Evolutionary conservation across 2,797 vertebrate species (phyloP), one percentile per base, ranked within the genome.

Genomic region (Cynodonichthys magdalenae): DNA sequence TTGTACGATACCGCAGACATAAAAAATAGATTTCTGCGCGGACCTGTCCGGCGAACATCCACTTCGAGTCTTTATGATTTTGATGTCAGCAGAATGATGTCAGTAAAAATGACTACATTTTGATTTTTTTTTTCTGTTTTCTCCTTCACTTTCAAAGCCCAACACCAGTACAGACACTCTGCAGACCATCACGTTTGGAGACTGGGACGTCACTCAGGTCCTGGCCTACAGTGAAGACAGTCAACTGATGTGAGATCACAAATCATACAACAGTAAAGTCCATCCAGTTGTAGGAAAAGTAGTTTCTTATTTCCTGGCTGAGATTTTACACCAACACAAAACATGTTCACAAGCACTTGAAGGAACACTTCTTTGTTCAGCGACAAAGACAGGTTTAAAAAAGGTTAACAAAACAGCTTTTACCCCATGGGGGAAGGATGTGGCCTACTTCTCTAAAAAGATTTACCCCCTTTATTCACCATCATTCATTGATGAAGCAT

Each of bases 171-270:
- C 92, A 0, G 95, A 98, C 66, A 96, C 95, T 0, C 92, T 99
- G 24, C 95, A 98, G 84, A 93, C 96, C 55, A 96, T 99, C 86
- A 99, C 98, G 5, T 99, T 96, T 0, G 97, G 97, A 12, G 96
- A 96, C 24, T 99, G 98, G 98, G 97, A 99, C 24, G 97, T 98
- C 77, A 99, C 96, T 62, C 90, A 94, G 75, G 94, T 99, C 82
- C 85, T 99, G 88, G 93, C 96, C 54, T 99, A 96, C 1, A 93
- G 96, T 1, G 98, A 99, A 88, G 94, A 94, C 54, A 94, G 89
- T 60, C 95, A 95, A 59, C 93, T 95, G 86, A 96, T 99, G 98
- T 98, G 75, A 96, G 96, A 15, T 6, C 47, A 14, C 36, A 12
- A 12, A 39, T 3, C 11, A 12, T 11, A 39, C 11, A 12, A 39